A percentile compares a stretch with the other conserved stretches of the same genome.
Conservation (phyloP, 2,113 vertebrate genomes). For the Climacteris rufus region DNA sequence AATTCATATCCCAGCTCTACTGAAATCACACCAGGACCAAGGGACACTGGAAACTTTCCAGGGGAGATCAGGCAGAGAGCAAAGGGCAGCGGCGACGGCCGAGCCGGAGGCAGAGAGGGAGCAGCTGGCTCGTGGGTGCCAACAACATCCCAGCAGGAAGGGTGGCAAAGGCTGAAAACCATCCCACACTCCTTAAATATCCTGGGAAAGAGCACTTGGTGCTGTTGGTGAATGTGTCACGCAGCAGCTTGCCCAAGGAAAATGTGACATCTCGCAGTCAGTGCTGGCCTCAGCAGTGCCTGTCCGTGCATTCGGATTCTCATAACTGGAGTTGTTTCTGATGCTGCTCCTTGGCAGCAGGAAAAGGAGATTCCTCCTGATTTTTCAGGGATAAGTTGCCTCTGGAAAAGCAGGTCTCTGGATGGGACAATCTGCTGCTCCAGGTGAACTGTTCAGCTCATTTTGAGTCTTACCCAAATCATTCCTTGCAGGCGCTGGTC, state of each 20-base stretch:
- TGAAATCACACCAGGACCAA: background rate
- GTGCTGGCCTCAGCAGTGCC: fast-evolving
- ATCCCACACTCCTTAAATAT: background rate
- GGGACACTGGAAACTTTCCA: background rate
- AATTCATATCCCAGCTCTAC: slow-evolving; percentile 28
- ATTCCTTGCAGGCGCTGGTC: fast-evolving
- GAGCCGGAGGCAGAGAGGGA: background rate
- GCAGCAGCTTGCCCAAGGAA: background rate
- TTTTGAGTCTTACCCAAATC: background rate
- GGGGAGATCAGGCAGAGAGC: background rate
- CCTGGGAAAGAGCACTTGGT: background rate
- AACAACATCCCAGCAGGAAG: background rate
- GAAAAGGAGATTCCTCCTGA: background rate
- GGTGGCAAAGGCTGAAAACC: background rate
- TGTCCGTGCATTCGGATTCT: fast-evolving
- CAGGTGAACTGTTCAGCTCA: background rate
- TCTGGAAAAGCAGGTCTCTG: background rate
- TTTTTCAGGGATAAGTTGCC: background rate
- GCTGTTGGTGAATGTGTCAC: background rate
- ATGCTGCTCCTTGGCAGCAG: background rate
- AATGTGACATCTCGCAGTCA: background rate
- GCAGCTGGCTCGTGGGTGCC: slow-evolving; percentile 10
- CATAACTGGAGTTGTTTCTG: background rate
- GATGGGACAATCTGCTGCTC: background rate
- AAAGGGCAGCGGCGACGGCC: background rate